Percentiles rank a stretch among this genome's conserved stretches.
phyloP scores from a whole-genome alignment of 92 coral and sea anemone genomes.

The Palythoa grandis region DNA sequence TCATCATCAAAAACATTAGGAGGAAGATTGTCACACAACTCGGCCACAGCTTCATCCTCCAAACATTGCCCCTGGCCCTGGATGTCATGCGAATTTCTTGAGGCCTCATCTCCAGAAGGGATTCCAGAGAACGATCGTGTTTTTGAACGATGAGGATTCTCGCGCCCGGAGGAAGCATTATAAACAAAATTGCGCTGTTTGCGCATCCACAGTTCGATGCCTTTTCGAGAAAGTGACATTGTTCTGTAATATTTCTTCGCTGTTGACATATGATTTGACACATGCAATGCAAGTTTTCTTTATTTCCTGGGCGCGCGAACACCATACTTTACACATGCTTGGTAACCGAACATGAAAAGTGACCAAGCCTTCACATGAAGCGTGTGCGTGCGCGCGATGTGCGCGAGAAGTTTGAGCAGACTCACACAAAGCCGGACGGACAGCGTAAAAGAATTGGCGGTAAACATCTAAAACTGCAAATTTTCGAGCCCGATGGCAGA shows the following conservation, averaged over 20 bases:
- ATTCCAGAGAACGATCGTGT: conserved; percentile 18
- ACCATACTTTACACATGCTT: not conserved
- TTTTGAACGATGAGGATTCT: conserved; percentile 25
- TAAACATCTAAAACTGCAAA: too few relatives aligned
- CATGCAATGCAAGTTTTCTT: not conserved
- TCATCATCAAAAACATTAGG: conserved; percentile 81
- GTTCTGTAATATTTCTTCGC: not conserved
- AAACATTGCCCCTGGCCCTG: conserved; percentile 16
- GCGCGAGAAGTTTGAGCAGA: too few relatives aligned
- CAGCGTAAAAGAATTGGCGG: too few relatives aligned
- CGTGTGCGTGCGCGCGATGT: too few relatives aligned
- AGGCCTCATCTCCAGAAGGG: conserved; percentile 1
- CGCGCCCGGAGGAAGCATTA: conserved; percentile 53
- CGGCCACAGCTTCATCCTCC: conserved; percentile 67
- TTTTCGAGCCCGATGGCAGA: too few relatives aligned
- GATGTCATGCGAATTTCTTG: conserved; percentile 62
- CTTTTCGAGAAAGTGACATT: conserved; percentile 59
- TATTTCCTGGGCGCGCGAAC: not conserved
- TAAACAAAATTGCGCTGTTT: conserved; percentile 77
- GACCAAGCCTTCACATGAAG: not conserved
- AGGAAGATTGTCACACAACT: conserved; percentile 73
- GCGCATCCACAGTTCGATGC: conserved; percentile 54
- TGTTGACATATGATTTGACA: too few relatives aligned
- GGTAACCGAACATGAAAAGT: not conserved
- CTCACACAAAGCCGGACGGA: too few relatives aligned